A percentile compares a stretch with the other conserved stretches of the same genome.
phyloP scores from a whole-genome alignment of 2,888 invertebrate species.

The Syrista parreyssii region DNA sequence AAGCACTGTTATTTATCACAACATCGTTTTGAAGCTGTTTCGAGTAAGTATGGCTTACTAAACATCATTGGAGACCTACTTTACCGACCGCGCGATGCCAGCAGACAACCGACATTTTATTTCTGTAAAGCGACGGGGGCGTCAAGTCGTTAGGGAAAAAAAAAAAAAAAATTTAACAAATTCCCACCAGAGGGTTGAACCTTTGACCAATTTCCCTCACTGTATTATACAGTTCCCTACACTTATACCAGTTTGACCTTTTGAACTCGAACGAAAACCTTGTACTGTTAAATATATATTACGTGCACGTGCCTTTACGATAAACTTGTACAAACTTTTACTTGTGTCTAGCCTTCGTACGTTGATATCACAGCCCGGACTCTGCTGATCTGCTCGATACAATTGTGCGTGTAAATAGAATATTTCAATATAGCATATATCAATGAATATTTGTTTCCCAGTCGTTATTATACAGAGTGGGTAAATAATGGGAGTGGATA shows the following conservation, averaged over 20 bases:
- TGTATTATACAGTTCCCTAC: background rate
- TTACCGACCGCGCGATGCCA: background rate
- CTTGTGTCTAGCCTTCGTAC: too few relatives aligned
- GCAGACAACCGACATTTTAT: too few relatives aligned
- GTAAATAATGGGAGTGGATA: background rate
- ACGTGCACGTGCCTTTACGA: too few relatives aligned
- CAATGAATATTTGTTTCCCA: background rate
- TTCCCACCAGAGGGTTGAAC: background rate
- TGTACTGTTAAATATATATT: too few relatives aligned
- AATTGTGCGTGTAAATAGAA: too few relatives aligned
- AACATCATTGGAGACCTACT: background rate
- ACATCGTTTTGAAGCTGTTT: conserved; percentile 1
- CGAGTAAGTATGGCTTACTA: background rate
- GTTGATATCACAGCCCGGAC: background rate
- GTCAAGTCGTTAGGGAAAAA: background rate
- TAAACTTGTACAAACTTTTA: background rate
- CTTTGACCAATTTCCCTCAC: background rate
- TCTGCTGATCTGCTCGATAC: background rate
- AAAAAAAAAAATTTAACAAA: background rate
- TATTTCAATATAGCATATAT: too few relatives aligned
- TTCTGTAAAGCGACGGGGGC: background rate
- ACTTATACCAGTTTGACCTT: background rate
- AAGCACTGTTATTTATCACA: background rate
- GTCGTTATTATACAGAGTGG: background rate
- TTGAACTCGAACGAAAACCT: too few relatives aligned